These are phyloP conservation scores for Apamea sordens DNA, from an alignment of 2,888 invertebrate species.

Conservation along the genomic window DNA sequence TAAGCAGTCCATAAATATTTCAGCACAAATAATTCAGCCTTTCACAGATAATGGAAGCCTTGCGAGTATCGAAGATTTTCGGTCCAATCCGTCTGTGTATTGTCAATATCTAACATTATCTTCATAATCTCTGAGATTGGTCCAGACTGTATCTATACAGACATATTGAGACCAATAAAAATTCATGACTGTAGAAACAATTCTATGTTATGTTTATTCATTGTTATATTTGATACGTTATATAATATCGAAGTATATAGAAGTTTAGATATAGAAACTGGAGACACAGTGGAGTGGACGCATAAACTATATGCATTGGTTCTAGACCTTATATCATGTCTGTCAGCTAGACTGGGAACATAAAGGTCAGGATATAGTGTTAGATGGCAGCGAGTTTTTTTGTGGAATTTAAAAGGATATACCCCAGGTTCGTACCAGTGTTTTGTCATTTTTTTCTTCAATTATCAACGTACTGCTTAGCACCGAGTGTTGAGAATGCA, in stretches of 20 bases:
- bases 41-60: constrained; percentile 40
- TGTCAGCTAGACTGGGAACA: constrained; percentile 37
- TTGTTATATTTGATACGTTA: constrained; percentile 27
- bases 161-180: constrained; percentile 55
- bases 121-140: constrained; percentile 59
- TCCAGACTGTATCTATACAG: constrained; percentile 19
- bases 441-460: not conserved
- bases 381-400: constrained; percentile 3
- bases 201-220: constrained; percentile 47
- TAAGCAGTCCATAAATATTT: constrained; percentile 56
- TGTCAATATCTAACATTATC: constrained; percentile 60
- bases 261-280: constrained; percentile 24
- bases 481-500: not conserved
- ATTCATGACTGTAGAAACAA: constrained; percentile 57
- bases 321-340: constrained; percentile 56
- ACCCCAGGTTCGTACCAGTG: not conserved
- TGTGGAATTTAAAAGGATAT: not conserved
- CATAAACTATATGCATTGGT: constrained; percentile 60
- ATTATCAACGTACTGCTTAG: not conserved
- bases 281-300: constrained; percentile 14
- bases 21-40: constrained; percentile 52
- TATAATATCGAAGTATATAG: not conserved
- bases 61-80: constrained; percentile 36
- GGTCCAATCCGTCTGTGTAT: constrained; percentile 45
- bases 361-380: constrained; percentile 5